Evolutionary conservation across 2,888 invertebrate genomes (phyloP), one percentile per base, ranked within the genome.

Genomic region (Neuroscelio doddi): DNA sequence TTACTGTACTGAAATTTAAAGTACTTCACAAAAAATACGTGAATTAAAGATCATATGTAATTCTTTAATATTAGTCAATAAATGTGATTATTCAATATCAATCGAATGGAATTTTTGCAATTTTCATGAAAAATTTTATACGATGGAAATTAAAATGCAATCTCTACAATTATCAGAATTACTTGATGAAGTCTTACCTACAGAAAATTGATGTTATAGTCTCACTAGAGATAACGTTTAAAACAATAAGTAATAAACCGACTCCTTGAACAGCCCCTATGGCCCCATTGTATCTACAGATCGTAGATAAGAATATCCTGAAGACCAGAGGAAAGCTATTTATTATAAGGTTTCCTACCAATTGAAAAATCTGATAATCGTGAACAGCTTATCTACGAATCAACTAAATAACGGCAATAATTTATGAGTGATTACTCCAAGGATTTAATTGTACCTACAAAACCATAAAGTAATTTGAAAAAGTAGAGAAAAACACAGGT

Each of bases 281-380:
- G 21, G 5, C 38, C 17, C 38, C 17, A 41, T 41, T 41, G 38
- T 16, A 41, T 41, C 41, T 24, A 41, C 12, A 41, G 41, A 41
- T 41, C 21, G 24, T 24, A 24, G 41, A 41, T 41, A 41, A 41
- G 41, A 41, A 38, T 38, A 17, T 9, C 17, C 38, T 38, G 16
- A 17, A 38, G 38, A 38, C 9, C 38, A 38, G 17, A 38, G 17
- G 38, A 16, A 41, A 41, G 41, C 24, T 21, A 41, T 41, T 41
- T 24, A 41, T 26, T 24, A 7, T 24, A 24, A 41, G 41, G 24
- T 24, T 41, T 41, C 41, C 21, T 41, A 12, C 12, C 41, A 41
- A 41, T 41, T 41, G 24, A 41, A 41, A 41, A 24, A 41, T 41
- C 26, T 16, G 41, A 41, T 41, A 41, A 2, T 24, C 12, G n/a